Base-by-base conservation (phyloP, 2,113 vertebrate species). In the Platanista minor region DNA sequence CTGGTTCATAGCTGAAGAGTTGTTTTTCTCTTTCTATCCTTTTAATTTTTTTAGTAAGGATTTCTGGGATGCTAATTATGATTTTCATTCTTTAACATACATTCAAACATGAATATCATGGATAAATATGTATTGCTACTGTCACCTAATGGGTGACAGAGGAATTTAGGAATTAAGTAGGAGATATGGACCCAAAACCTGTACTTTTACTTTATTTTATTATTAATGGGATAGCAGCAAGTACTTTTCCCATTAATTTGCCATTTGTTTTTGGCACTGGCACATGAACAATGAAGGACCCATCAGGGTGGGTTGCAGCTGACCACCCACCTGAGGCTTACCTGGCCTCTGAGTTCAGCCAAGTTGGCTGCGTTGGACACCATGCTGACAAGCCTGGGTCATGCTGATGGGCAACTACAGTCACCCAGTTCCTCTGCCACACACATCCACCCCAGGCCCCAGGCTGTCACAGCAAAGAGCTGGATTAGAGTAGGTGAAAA, bases 191-290 rank as follows among this genome's bases (percentile, higher is more conserved):
- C 8, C 36, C 25, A 2, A 17, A n/a, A 18, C 14, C 33, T 41
- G 9, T 29, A 17, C 13, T 88, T 54, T 64, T 14, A 20, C 18
- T n/a, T 54, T 77, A 6, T 85, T 59, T 54, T 77, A 8, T 88
- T 49, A 33, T 41, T 57, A 39, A 52, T 25, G 15, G 6, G 61
- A 49, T 69, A 75, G 49, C 11, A 66, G n/a, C 66, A 93, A 66
- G 39, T 27, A 41, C 9, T 43, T 59, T 80, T 18, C 5, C 4
- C 80, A 31, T 54, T 46, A 31, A 13, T 74, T 41, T 92, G 27
- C 67, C 10, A 0, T 49, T 64, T 71, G 43, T 18, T 33, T 83
- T 46, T 31, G 12, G 6, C 0, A 0, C 36, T n/a, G 36, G 75
- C 13, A 43, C 5, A 29, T 27, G 33, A 80, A 52, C 9, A 78